These are phyloP conservation scores for Leucophenga maculata DNA, from an alignment of 2,888 invertebrate genomes.

Conservation along the genomic window DNA sequence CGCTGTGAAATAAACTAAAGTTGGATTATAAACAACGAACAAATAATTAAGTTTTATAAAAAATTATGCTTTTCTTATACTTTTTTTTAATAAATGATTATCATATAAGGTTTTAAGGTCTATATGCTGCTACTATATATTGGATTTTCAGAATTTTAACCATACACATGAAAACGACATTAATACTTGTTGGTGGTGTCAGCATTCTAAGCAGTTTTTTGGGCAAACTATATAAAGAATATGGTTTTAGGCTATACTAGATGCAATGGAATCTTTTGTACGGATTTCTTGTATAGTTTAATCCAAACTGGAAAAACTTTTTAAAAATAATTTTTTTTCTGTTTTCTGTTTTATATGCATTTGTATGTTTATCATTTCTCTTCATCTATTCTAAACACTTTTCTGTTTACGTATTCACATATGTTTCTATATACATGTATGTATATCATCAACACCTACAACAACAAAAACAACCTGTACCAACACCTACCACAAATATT, in stretches of 20 bases:
- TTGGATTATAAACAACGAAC: too few species aligned
- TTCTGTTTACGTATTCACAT: neutral
- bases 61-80: too few species aligned
- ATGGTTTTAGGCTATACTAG: too few species aligned
- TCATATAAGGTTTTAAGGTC: too few species aligned
- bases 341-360: neutral
- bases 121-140: too few species aligned
- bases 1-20: too few species aligned
- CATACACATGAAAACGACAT: too few species aligned
- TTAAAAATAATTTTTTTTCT: neutral
- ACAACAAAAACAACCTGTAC: conserved; percentile 9
- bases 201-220: neutral
- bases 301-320: neutral
- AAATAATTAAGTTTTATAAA: too few species aligned
- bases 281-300: neutral
- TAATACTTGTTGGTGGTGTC: neutral
- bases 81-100: too few species aligned
- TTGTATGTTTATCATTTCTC: neutral
- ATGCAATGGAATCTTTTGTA: too few species aligned
- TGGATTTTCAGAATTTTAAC: too few species aligned
- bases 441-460: neutral
- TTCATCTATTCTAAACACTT: neutral
- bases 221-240: neutral
- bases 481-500: neutral
- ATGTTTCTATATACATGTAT: neutral